A percentile compares a stretch with the other conserved stretches of the same genome.
Conservation (phyloP, 2,113 vertebrate genomes). For the Melanerpes formicivorus region DNA sequence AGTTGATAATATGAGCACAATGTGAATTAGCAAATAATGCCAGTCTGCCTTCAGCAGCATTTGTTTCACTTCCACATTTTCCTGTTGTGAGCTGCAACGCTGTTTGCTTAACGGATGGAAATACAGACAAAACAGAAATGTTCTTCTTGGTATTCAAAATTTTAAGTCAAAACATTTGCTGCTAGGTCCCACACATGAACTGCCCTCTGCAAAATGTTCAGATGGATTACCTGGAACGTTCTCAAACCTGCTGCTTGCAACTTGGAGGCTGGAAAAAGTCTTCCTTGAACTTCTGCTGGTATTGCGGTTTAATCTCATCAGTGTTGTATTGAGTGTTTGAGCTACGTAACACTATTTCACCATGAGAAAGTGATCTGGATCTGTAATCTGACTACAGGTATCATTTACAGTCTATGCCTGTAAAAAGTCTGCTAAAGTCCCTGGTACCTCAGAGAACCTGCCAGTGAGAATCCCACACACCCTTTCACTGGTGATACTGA, state of each 20-base stretch:
- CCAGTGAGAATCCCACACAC: rapidly evolving
- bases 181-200: background rate
- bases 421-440: background rate
- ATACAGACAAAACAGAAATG: background rate
- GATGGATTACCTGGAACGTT: background rate
- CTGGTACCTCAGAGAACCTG: background rate
- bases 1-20: background rate
- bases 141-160: background rate
- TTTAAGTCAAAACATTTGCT: background rate
- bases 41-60: background rate
- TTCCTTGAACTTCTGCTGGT: background rate
- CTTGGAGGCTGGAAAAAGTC: background rate
- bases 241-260: too few species aligned
- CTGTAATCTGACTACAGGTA: background rate
- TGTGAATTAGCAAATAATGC: background rate
- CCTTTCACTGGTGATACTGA: rapidly evolving
- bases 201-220: background rate
- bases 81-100: background rate
- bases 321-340: background rate
- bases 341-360: background rate
- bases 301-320: background rate
- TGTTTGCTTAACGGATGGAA: background rate
- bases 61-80: constrained; percentile 22
- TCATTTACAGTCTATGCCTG: rapidly evolving
- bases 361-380: background rate